A percentile compares a stretch with the other conserved stretches of the same genome.
Conservation (phyloP, 53 echinoderm and acorn worm genomes). For the Apostichopus leukothele region DNA sequence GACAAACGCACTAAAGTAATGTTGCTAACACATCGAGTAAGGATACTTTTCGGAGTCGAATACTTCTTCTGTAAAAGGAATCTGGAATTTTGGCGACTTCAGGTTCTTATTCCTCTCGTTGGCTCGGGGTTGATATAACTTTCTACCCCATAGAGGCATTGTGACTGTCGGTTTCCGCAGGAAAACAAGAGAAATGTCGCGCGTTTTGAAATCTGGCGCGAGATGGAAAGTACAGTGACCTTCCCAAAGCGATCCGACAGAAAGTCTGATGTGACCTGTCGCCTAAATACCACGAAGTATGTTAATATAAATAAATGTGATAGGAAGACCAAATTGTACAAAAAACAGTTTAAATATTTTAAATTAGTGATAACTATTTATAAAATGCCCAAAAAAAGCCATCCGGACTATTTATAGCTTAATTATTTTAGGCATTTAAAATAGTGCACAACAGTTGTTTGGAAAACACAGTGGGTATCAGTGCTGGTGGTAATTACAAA, state of each 20-base stretch:
- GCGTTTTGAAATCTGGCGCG: slow-evolving; percentile 72
- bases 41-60: slow-evolving; percentile 68
- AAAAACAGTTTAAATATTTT: too few species aligned
- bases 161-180: slow-evolving; percentile 31
- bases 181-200: slow-evolving; percentile 35
- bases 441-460: too few species aligned
- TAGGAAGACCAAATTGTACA: too few species aligned
- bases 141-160: slow-evolving; percentile 75
- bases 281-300: background rate
- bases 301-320: too few species aligned
- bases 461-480: too few species aligned
- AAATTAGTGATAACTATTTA: too few species aligned
- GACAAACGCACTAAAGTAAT: background rate
- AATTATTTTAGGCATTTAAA: too few species aligned
- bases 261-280: background rate
- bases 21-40: slow-evolving; percentile 1
- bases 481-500: background rate
- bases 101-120: slow-evolving; percentile 21
- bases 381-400: too few species aligned
- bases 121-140: slow-evolving; percentile 61
- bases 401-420: too few species aligned
- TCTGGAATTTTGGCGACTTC: slow-evolving; percentile 41
- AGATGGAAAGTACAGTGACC: slow-evolving; percentile 58
- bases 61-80: slow-evolving; percentile 68
- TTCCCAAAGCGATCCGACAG: background rate